Evolutionary conservation across 2,113 vertebrate genomes (phyloP).

Genomic region (Guaruba guarouba): DNA sequence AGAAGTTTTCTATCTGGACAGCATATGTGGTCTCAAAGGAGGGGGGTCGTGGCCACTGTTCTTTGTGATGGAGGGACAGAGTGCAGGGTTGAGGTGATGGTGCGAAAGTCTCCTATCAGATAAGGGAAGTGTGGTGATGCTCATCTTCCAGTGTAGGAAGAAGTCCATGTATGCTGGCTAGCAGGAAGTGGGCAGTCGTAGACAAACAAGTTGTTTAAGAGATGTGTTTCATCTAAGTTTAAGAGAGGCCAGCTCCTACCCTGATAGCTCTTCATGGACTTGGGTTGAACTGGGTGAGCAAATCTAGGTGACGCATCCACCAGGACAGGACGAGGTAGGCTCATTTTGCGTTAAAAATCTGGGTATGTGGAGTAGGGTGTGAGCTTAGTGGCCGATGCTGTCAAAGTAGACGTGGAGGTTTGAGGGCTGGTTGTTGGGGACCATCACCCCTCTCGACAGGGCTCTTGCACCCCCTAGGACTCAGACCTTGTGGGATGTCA

Average conservation of each 20-base stretch:
- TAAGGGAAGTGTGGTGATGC: background rate
- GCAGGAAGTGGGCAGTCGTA: background rate
- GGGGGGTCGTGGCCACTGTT: background rate
- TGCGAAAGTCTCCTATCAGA: background rate
- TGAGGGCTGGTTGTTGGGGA: background rate
- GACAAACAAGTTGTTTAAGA: background rate
- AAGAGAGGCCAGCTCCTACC: background rate
- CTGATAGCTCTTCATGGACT: background rate
- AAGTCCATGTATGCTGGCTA: background rate
- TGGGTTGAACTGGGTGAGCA: background rate
- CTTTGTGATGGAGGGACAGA: background rate
- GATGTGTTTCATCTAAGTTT: background rate
- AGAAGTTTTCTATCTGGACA: background rate
- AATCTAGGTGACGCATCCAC: fast-evolving
- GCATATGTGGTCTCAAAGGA: fast-evolving
- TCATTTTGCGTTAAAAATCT: background rate
- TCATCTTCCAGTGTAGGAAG: background rate
- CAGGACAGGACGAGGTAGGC: background rate
- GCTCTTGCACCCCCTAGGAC: fast-evolving
- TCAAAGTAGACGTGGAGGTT: background rate
- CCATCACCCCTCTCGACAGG: background rate
- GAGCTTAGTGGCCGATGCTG: background rate
- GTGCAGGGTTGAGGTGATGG: background rate
- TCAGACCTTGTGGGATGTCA: background rate
- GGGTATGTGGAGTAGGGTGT: fast-evolving